Evolutionary conservation across 2,888 invertebrate species (phyloP), one percentile per base, ranked within the genome.

Genomic region (Nemapogon koenigi): DNA sequence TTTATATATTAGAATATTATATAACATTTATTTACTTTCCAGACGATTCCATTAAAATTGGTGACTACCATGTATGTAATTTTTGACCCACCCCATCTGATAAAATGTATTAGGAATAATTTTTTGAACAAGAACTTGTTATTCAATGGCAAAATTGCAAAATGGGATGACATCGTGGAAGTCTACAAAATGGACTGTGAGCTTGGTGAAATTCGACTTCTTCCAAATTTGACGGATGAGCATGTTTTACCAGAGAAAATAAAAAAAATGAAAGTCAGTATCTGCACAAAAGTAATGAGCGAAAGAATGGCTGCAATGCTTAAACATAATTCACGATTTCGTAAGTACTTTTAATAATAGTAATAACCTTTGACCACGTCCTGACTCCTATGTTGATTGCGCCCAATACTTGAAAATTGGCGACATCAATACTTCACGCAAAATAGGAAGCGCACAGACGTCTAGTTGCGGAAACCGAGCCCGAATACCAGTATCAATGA

Each of bases 81-180:
- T 7, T 38, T 19, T 31, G 38, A 38, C 28, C 35, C 26, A 1
- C 46, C 46, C 1, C 43, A 45, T 37, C 31, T 43, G 22, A 40
- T 46, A n/a, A 44, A 46, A 42, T 43, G 41, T 39, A 25, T 46
- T 7, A 40, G 43, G 31, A 44, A 42, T 29, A 42, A 46, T 42
- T 40, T 42, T 11, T 16, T 41, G 3, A 26, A 32, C 29, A 37
- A 42, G 28, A 35, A 43, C 35, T 43, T 37, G 29, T 11, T 10
- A 3, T 18, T 38, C 16, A 25, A 39, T 35, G 37, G 32, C 11
- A 41, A 39, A 7, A 11, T 28, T 8, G 33, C 33, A 15, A n/a
- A 7, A n/a, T 33, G 33, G 33, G 17, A 18, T 10, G 33, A 33
- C 4, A n/a, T 33, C 8, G 18, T 33, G 10, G 19, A 33, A 4